phyloP scores from a whole-genome alignment of 2,113 vertebrate species.

The Oncorhynchus tshawytscha region DNA sequence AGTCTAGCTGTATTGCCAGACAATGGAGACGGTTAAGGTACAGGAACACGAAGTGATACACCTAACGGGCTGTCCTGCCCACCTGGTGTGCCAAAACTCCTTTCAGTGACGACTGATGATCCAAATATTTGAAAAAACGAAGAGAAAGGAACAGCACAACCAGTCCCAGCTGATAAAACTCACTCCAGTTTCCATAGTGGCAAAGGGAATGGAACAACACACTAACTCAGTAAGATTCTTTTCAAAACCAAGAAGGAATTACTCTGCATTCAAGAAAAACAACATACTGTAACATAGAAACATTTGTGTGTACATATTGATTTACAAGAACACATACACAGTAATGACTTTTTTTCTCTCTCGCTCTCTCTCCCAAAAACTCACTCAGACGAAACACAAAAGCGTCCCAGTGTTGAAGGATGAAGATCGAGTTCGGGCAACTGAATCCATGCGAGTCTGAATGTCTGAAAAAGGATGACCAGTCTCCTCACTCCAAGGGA shows the following conservation, averaged over 20 bases:
- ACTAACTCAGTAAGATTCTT: neutral
- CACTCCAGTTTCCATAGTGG: constrained; percentile 6
- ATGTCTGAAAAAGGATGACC: constrained; percentile 10
- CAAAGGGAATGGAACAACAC: neutral
- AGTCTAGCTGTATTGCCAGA: neutral
- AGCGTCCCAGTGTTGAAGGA: constrained; percentile 22
- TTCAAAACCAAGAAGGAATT: neutral
- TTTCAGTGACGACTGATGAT: neutral
- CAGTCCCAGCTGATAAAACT: constrained; percentile 2
- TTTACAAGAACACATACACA: constrained; percentile 24
- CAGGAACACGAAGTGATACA: neutral
- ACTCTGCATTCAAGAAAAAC: constrained; percentile 10
- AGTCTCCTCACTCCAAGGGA: neutral
- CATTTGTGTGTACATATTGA: constrained; percentile 9
- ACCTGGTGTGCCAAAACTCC: neutral
- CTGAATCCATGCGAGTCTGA: constrained; percentile 6
- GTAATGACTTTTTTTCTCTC: neutral
- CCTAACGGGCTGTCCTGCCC: neutral
- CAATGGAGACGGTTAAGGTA: neutral
- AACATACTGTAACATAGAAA: constrained; percentile 16
- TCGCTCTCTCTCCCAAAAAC: neutral
- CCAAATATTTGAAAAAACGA: neutral
- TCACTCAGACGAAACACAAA: constrained; percentile 19
- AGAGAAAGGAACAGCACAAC: neutral
- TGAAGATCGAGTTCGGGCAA: constrained; percentile 5